Evolutionary conservation across 2,797 vertebrate genomes (phyloP).

Genomic region (Falco columbarius): DNA sequence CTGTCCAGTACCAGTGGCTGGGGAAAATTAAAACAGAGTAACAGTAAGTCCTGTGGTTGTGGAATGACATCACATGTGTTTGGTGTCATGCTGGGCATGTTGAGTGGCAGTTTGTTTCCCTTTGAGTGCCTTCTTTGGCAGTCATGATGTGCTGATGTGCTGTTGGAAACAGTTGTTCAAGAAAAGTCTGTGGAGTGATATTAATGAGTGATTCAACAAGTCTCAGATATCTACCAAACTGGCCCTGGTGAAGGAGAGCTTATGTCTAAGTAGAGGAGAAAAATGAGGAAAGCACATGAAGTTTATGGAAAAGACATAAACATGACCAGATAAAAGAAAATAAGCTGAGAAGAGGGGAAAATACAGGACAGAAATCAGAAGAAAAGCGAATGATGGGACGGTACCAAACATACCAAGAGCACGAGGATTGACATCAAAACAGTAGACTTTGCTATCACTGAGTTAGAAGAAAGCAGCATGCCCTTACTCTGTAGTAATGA

Average conservation of each 20-base stretch:
- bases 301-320: not conserved
- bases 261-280: not conserved
- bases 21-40: conserved; percentile 27
- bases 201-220: conserved; percentile 17
- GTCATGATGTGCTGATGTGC: not conserved
- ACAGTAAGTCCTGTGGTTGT: not conserved
- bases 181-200: not conserved
- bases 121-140: not conserved
- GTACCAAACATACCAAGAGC: not conserved
- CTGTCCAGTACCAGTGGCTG: not conserved
- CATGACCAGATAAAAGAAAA: not conserved
- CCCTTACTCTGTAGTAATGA: not conserved
- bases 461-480: not conserved
- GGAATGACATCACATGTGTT: conserved; percentile 8
- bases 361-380: not conserved
- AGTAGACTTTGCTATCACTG: not conserved
- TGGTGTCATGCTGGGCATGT: not conserved
- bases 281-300: not conserved
- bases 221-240: not conserved
- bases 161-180: not conserved
- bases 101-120: conserved; percentile 32
- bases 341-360: not conserved
- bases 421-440: not conserved
- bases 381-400: not conserved
- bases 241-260: not conserved